Percentiles rank a stretch among this genome's conserved stretches.
phyloP scores from a whole-genome alignment of 2,888 invertebrate genomes.

The Hylaea fasciaria region DNA sequence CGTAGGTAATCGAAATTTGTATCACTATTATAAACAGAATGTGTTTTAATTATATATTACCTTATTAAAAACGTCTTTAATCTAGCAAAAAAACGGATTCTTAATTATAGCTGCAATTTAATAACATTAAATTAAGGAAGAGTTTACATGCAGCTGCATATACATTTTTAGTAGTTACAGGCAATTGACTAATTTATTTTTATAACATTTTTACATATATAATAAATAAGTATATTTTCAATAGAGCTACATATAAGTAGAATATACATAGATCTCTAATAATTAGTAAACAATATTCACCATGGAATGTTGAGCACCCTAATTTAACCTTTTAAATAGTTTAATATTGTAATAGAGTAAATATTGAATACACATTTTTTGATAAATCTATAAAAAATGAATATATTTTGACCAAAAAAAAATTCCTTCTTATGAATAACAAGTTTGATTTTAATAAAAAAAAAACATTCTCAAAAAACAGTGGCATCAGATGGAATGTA shows the following conservation, averaged over 20 bases:
- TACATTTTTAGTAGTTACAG: slow-evolving; percentile 14
- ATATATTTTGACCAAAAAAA: slow-evolving; percentile 18
- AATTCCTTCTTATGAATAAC: background rate
- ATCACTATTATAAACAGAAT: too few relatives aligned
- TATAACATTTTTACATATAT: slow-evolving; percentile 7
- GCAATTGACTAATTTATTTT: slow-evolving; percentile 33
- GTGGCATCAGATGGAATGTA: slow-evolving; percentile 36
- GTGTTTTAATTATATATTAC: too few relatives aligned
- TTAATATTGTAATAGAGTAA: slow-evolving; percentile 11
- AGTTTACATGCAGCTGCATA: background rate
- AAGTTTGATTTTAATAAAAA: background rate
- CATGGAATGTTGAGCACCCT: slow-evolving; percentile 39
- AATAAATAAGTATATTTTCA: slow-evolving; percentile 22
- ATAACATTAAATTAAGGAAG: background rate
- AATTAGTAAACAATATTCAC: slow-evolving; percentile 18
- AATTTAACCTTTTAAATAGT: slow-evolving; percentile 32
- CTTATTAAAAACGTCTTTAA: too few relatives aligned
- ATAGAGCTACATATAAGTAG: slow-evolving; percentile 25
- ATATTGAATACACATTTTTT: slow-evolving; percentile 5
- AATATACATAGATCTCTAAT: slow-evolving; percentile 19
- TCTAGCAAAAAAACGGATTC: background rate
- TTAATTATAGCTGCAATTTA: background rate
- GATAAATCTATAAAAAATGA: slow-evolving; percentile 1
- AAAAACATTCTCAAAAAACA: slow-evolving; percentile 1
- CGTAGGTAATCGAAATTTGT: too few relatives aligned